Evolutionary conservation across 2,888 invertebrate species (phyloP).

Genomic region (Ferdinandea cuprea): DNA sequence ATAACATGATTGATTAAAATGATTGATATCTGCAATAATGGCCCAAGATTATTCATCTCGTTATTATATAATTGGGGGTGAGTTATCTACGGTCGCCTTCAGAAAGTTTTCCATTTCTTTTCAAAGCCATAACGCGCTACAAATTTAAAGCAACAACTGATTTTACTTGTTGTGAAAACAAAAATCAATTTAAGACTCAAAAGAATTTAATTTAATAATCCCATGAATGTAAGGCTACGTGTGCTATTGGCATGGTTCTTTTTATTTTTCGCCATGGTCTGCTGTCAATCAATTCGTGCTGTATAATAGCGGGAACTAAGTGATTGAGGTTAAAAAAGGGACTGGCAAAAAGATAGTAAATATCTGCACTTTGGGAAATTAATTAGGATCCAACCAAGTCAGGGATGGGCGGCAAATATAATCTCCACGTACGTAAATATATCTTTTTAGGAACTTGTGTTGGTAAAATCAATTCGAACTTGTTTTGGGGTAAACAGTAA

Average conservation of each 20-base stretch:
- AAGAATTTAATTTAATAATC: constrained; percentile 27
- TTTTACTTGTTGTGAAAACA: background rate
- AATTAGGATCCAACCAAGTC: background rate
- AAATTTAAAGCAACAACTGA: background rate
- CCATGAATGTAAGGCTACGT: background rate
- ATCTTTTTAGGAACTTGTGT: no score
- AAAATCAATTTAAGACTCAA: background rate
- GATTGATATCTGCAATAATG: no score
- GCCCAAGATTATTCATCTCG: no score
- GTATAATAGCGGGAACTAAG: background rate
- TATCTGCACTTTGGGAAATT: background rate
- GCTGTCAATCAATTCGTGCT: constrained; percentile 24
- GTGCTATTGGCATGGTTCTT: background rate
- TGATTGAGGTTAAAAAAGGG: constrained; percentile 38
- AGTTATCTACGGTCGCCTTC: background rate
- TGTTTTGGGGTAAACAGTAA: no score
- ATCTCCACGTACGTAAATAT: no score
- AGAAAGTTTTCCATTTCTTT: background rate
- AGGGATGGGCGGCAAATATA: no score
- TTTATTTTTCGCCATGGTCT: background rate
- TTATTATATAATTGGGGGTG: background rate
- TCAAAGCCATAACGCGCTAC: background rate
- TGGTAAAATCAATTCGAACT: no score
- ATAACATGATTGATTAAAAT: no score
- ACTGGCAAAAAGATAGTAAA: background rate